Percentiles rank a stretch among this genome's conserved stretches.
Evolutionary conservation across 2,797 vertebrate genomes (phyloP).

Genomic region (Xiphorhynchus erythropygius): DNA sequence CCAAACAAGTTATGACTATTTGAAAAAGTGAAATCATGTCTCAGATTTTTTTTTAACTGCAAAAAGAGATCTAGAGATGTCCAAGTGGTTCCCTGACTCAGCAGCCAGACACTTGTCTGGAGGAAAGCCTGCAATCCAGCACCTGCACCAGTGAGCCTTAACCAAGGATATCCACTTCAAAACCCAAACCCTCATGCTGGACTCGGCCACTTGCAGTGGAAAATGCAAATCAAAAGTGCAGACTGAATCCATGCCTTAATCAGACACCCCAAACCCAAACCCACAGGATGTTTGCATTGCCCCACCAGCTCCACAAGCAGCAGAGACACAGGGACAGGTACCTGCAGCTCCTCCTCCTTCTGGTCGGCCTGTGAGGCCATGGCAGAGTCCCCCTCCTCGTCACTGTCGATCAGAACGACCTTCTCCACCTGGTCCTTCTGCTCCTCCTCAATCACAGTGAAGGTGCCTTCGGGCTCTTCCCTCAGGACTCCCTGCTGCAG

Average conservation of each 20-base stretch:
- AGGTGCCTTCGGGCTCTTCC: slow-evolving; percentile 86
- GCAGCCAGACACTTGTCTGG: background rate
- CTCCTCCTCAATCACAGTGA: slow-evolving; percentile 89
- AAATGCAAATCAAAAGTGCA: background rate
- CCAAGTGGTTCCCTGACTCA: background rate
- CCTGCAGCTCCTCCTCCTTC: slow-evolving; percentile 90
- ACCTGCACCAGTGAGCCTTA: background rate
- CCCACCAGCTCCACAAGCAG: accelerated
- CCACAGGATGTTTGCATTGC: accelerated
- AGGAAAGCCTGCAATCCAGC: background rate
- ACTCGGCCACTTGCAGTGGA: background rate
- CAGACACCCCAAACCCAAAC: background rate
- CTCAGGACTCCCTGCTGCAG: slow-evolving; percentile 93
- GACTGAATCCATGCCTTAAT: background rate
- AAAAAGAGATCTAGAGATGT: background rate
- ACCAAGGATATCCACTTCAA: background rate
- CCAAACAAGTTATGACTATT: background rate
- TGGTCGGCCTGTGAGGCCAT: slow-evolving; percentile 96
- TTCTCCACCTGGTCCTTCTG: slow-evolving; percentile 86
- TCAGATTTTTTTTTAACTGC: background rate
- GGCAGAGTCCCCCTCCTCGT: slow-evolving; percentile 95
- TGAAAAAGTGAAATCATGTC: background rate
- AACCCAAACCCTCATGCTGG: background rate
- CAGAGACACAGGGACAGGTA: background rate
- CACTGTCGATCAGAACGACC: slow-evolving; percentile 92